Evolutionary conservation across 2,113 vertebrate genomes (phyloP).

Genomic region (Irena cyanogastra): DNA sequence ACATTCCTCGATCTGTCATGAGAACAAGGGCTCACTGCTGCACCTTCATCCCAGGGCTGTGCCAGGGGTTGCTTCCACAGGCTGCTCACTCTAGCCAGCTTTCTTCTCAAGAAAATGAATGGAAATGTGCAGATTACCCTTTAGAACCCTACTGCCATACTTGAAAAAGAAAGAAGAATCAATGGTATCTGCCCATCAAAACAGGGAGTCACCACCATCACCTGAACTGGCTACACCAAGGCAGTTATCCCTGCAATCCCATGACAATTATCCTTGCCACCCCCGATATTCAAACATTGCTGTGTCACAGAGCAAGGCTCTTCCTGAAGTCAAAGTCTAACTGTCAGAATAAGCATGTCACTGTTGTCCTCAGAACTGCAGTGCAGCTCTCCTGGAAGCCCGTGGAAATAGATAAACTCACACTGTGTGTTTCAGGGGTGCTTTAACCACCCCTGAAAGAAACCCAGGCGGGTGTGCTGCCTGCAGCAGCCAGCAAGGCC

Average conservation of each 20-base stretch:
- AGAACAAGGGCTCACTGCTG: not conserved
- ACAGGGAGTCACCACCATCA: not conserved
- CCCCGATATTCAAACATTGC: not conserved
- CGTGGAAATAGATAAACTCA: not conserved
- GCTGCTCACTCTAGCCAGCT: not conserved
- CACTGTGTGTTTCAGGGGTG: not conserved
- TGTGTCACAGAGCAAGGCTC: not conserved
- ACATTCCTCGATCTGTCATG: not conserved
- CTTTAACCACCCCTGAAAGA: not conserved
- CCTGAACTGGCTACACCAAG: accelerated
- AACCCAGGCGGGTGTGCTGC: not conserved
- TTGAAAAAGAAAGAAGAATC: not conserved
- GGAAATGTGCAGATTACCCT: not conserved
- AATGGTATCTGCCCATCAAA: not conserved
- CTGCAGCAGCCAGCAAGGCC: not conserved
- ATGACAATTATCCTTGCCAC: not conserved
- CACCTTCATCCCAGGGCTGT: not conserved
- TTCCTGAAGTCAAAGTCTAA: not conserved
- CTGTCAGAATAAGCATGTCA: not conserved
- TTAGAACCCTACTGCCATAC: not conserved
- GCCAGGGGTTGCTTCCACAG: not conserved
- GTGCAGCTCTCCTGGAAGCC: not conserved
- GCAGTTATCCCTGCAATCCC: not conserved
- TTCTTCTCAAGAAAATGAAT: not conserved
- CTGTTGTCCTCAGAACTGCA: accelerated